Evolutionary conservation across 2,113 vertebrate genomes (phyloP).

Genomic region (Danio rerio): GRCz12tu NC_133181.1:555501-556000

Average conservation of each 20-base stretch:
- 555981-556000: background rate
- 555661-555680: too few relatives aligned
- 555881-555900: background rate
- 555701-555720: slow-evolving; percentile 93
- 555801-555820: slow-evolving; percentile 93
- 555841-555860: slow-evolving; percentile 85
- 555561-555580: too few relatives aligned
- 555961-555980: background rate
- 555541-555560: too few relatives aligned
- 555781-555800: slow-evolving; percentile 88
- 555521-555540: too few relatives aligned
- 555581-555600: too few relatives aligned
- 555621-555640: too few relatives aligned
- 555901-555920: background rate
- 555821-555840: slow-evolving; percentile 87
- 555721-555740: slow-evolving; percentile 95
- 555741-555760: slow-evolving; percentile 97
- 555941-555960: background rate
- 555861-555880: slow-evolving; percentile 44
- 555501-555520: too few relatives aligned
- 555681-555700: background rate
- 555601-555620: too few relatives aligned
- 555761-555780: slow-evolving; percentile 95
- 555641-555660: too few relatives aligned
- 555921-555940: background rate